Conservation (phyloP, 2,113 vertebrate genomes). For the Mugil cephalus region DNA sequence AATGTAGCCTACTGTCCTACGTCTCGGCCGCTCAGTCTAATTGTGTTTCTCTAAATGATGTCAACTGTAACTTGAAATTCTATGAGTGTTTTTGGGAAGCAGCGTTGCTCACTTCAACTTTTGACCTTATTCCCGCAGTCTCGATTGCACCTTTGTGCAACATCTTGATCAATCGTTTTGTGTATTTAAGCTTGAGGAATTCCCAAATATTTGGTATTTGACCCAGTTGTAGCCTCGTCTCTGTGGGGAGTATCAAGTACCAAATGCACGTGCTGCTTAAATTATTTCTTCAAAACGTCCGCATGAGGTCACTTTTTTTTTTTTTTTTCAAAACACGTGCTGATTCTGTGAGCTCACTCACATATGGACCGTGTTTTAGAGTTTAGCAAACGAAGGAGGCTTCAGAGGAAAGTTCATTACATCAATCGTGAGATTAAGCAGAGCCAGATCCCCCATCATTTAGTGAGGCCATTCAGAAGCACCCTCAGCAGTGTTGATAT, state of each 20-base stretch:
- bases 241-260: conserved; percentile 28
- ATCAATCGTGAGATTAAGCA: conserved; percentile 38
- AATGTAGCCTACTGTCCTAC: conserved; percentile 68
- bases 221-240: conserved; percentile 24
- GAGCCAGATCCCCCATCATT: conserved; percentile 49
- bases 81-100: background rate
- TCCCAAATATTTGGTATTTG: conserved; percentile 38
- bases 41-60: conserved; percentile 57
- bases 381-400: conserved; percentile 21
- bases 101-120: conserved; percentile 10
- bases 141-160: conserved; percentile 2
- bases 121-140: background rate
- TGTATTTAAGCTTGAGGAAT: conserved; percentile 14
- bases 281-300: conserved; percentile 28
- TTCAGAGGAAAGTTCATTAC: conserved; percentile 29
- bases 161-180: conserved; percentile 6
- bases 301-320: conserved; percentile 28
- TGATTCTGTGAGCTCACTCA: conserved; percentile 11
- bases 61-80: conserved; percentile 17
- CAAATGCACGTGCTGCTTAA: conserved; percentile 22
- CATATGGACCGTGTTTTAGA: conserved; percentile 40
- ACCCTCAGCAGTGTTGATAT: conserved; percentile 37
- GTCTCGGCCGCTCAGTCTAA: conserved; percentile 48
- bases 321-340: conserved; percentile 3
- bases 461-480: conserved; percentile 32